Evolutionary conservation across 2,797 vertebrate species (phyloP).

Genomic region (Oreortyx pictus): DNA sequence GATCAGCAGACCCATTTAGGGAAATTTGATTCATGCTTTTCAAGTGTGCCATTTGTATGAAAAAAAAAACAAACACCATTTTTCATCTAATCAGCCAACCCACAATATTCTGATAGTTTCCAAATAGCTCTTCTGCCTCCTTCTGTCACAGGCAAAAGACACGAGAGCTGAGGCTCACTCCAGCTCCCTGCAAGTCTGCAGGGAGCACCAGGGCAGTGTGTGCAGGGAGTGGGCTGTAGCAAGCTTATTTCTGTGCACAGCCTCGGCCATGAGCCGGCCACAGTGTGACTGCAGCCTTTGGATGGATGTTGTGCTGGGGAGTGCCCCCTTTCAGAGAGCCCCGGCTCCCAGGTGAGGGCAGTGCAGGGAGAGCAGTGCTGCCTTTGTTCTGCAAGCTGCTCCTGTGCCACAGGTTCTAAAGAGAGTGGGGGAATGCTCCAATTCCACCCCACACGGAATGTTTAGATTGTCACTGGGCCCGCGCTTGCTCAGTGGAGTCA

Average conservation of each 20-base stretch:
- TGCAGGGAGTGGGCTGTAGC: not conserved
- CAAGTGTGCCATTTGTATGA: not conserved
- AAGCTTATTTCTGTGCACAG: not conserved
- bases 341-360: not conserved
- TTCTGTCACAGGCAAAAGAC: not conserved
- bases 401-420: conserved; percentile 55
- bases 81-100: not conserved
- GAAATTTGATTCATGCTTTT: not conserved
- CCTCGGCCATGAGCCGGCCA: not conserved
- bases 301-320: not conserved
- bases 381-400: conserved; percentile 39
- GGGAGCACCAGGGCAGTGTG: not conserved
- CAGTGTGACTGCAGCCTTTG: not conserved
- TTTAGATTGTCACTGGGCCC: conserved; percentile 52
- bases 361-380: not conserved
- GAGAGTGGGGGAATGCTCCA: conserved; percentile 47
- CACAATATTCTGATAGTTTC: not conserved
- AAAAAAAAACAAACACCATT: not conserved
- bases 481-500: conserved; percentile 67
- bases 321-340: not conserved
- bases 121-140: not conserved
- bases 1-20: rapidly evolving
- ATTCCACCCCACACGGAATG: conserved; percentile 45
- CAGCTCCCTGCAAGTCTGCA: not conserved
- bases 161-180: not conserved